These are phyloP conservation scores for Disparrhopalites patrizii DNA, from an alignment of 2,888 invertebrate species.

Conservation along the genomic window DNA sequence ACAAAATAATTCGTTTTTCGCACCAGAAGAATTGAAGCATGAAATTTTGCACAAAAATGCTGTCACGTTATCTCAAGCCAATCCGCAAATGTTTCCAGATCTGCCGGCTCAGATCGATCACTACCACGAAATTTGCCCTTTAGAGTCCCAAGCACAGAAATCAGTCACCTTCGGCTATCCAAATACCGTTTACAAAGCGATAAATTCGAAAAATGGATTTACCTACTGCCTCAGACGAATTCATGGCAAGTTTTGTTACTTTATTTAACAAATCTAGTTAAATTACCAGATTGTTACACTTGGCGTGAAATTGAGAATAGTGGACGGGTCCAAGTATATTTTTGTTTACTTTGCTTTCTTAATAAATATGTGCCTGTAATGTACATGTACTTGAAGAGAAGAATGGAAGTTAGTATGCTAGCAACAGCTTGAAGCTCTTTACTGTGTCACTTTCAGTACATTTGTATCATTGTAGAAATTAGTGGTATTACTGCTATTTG, in stretches of 20 bases:
- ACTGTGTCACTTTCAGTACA: too few relatives aligned
- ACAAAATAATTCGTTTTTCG: conserved; percentile 66
- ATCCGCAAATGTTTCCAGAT: conserved; percentile 64
- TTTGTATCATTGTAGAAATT: too few relatives aligned
- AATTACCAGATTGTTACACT: not conserved
- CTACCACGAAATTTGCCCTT: conserved; percentile 79
- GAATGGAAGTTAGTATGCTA: too few relatives aligned
- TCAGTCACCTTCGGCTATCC: conserved; percentile 68
- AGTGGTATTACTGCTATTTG: too few relatives aligned
- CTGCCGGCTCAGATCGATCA: conserved; percentile 78
- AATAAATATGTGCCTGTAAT: too few relatives aligned
- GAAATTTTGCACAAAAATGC: conserved; percentile 74
- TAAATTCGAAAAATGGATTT: conserved; percentile 78
- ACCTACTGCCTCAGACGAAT: conserved; percentile 81
- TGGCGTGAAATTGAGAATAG: not conserved
- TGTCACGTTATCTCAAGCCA: conserved; percentile 69
- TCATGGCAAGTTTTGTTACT: conserved; percentile 61
- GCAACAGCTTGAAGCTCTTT: too few relatives aligned
- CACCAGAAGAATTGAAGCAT: conserved; percentile 75
- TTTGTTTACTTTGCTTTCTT: too few relatives aligned
- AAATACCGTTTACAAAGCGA: conserved; percentile 85
- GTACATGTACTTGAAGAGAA: too few relatives aligned
- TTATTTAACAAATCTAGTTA: not conserved
- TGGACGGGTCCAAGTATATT: too few relatives aligned
- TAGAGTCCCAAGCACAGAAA: conserved; percentile 67